Percentiles rank a stretch among this genome's conserved stretches.
These are phyloP conservation scores for Myoxocephalus aenaeus DNA, from an alignment of 2,797 vertebrate genomes.

Conservation along the genomic window DNA sequence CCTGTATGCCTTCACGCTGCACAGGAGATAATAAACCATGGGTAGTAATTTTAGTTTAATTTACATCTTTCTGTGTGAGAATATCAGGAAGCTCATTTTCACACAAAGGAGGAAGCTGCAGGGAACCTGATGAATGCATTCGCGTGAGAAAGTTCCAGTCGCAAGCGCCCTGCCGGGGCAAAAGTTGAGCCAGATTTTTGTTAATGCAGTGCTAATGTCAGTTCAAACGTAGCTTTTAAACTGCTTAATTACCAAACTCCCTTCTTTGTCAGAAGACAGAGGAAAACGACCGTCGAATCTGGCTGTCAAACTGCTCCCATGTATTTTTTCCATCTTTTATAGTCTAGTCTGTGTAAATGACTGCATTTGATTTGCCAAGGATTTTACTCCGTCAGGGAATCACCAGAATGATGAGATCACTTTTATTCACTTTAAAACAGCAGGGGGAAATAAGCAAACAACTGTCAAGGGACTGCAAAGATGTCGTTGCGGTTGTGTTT, in stretches of 20 bases:
- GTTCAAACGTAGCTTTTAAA: neutral
- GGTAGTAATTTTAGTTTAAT: constrained; percentile 32
- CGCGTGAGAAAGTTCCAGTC: constrained; percentile 65
- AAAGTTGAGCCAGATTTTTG: neutral
- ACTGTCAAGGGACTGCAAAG: neutral
- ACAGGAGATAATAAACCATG: constrained; percentile 27
- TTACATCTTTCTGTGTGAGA: constrained; percentile 36
- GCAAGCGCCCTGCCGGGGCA: neutral
- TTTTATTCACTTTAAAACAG: neutral
- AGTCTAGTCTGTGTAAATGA: too few relatives aligned
- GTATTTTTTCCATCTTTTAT: neutral
- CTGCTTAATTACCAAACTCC: neutral
- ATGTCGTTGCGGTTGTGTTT: neutral
- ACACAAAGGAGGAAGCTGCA: constrained; percentile 76
- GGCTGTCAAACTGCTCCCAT: neutral
- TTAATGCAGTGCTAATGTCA: neutral
- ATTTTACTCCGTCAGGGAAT: neutral
- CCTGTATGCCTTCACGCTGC: constrained; percentile 10
- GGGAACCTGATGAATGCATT: constrained; percentile 70
- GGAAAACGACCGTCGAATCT: neutral
- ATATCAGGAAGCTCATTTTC: constrained; percentile 57
- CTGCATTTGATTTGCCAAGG: neutral
- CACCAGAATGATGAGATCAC: neutral
- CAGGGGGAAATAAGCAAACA: neutral
- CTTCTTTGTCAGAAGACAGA: neutral